These are phyloP conservation scores for Sebastes hubbsi DNA, from an alignment of 2,797 vertebrate genomes.

Conservation along the genomic window DNA sequence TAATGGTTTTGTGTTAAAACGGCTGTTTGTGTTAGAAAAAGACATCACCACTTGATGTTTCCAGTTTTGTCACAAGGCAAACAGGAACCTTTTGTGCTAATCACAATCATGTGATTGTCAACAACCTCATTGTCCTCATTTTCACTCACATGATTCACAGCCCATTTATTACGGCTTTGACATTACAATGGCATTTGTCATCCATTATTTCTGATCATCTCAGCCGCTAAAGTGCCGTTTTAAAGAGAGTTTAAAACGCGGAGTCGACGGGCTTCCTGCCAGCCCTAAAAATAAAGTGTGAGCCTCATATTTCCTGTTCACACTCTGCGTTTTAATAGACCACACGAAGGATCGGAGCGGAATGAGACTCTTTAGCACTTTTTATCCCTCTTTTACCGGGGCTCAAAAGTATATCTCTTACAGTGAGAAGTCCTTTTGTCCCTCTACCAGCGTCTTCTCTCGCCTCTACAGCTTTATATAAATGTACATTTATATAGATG, in stretches of 20 bases:
- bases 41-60: slow-evolving; percentile 4
- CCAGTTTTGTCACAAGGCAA: slow-evolving; percentile 16
- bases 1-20: not conserved
- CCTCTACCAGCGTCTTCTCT: not conserved
- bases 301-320: slow-evolving; percentile 36
- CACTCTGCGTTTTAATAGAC: slow-evolving; percentile 34
- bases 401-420: not conserved
- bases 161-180: slow-evolving; percentile 1
- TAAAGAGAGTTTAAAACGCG: not conserved
- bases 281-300: slow-evolving; percentile 23
- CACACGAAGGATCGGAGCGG: slow-evolving; percentile 22
- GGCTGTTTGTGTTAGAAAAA: not conserved
- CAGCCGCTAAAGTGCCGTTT: slow-evolving; percentile 6
- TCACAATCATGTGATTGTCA: slow-evolving; percentile 14
- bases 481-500: not conserved
- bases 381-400: slow-evolving; percentile 16
- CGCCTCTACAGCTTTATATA: not conserved
- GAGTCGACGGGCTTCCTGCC: slow-evolving; percentile 16
- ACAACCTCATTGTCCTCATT: slow-evolving; percentile 9
- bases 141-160: slow-evolving; percentile 7
- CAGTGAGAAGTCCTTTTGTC: slow-evolving; percentile 8
- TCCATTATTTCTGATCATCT: slow-evolving; percentile 21
- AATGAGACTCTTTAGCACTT: slow-evolving; percentile 29
- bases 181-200: slow-evolving; percentile 13
- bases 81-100: not conserved